Percentiles rank a stretch among this genome's conserved stretches.
Conservation (phyloP, 1,140 invertebrate genomes). For the Cryptotermes secundus region DNA sequence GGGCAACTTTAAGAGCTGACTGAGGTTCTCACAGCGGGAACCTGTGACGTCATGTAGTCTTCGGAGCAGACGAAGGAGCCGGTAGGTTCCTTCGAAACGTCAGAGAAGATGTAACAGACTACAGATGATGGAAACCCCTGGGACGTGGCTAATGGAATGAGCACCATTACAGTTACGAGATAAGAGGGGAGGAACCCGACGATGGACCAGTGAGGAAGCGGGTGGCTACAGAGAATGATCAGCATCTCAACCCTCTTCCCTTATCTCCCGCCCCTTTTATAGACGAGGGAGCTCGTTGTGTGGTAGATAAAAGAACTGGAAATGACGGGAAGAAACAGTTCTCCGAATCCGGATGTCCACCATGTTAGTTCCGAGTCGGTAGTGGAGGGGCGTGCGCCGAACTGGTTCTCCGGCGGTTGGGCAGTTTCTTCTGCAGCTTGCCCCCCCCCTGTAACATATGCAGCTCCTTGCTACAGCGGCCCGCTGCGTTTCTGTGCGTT, state of each 20-base stretch:
- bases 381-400: not conserved
- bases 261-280: conserved; percentile 14
- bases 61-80: no score
- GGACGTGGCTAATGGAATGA: not conserved
- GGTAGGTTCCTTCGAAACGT: no score
- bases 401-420: not conserved
- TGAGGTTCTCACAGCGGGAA: no score
- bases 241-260: not conserved
- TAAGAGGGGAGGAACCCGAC: not conserved
- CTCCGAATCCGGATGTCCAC: not conserved
- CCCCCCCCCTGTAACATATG: no score
- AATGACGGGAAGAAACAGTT: conserved; percentile 15
- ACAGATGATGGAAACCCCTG: not conserved
- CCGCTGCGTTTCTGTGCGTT: no score
- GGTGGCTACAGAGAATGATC: not conserved
- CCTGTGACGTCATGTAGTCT: no score
- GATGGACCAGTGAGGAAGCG: conserved; percentile 7
- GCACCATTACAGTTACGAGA: not conserved
- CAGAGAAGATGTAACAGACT: no score
- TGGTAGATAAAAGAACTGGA: not conserved
- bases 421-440: no score
- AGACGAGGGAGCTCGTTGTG: not conserved
- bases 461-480: no score
- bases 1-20: no score
- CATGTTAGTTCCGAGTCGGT: not conserved